phyloP scores from a whole-genome alignment of 2,113 vertebrate genomes.

The Limnothrissa miodon region DNA sequence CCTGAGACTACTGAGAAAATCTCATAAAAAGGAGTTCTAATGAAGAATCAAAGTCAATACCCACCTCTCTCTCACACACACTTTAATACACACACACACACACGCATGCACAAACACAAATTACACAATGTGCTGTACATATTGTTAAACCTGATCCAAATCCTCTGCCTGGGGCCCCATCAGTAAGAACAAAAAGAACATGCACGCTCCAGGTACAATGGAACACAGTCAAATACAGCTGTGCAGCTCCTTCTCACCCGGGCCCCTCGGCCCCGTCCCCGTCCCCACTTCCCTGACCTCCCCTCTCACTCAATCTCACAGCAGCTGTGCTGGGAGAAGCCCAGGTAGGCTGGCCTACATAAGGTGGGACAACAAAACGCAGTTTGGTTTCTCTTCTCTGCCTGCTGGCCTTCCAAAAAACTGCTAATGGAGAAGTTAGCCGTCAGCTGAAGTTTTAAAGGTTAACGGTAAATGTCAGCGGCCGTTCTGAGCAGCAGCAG shows the following conservation, averaged over 20 bases:
- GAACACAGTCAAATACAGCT: background rate
- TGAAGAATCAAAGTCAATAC: slow-evolving; percentile 51
- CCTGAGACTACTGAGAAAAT: slow-evolving; percentile 64
- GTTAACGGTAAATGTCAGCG: background rate
- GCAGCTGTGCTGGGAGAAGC: background rate
- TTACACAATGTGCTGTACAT: background rate
- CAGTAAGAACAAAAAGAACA: slow-evolving; percentile 28
- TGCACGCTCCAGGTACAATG: background rate
- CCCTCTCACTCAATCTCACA: background rate
- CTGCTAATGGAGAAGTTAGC: background rate
- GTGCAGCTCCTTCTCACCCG: background rate
- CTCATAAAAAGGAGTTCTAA: slow-evolving; percentile 51
- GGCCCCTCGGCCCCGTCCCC: too few relatives aligned
- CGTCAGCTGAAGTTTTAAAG: background rate
- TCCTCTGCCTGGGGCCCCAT: slow-evolving; percentile 18
- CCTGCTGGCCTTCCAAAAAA: background rate
- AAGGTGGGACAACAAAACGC: background rate
- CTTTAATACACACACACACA: slow-evolving; percentile 38
- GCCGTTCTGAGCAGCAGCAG: background rate
- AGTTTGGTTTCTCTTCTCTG: background rate
- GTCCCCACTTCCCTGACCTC: background rate
- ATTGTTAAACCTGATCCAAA: slow-evolving; percentile 32
- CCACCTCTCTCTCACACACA: slow-evolving; percentile 32
- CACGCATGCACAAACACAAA: background rate
- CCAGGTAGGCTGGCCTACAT: background rate